A percentile compares a stretch with the other conserved stretches of the same genome.
Conservation (phyloP, 2,888 invertebrate genomes). For the Drosophila demipolita region DNA sequence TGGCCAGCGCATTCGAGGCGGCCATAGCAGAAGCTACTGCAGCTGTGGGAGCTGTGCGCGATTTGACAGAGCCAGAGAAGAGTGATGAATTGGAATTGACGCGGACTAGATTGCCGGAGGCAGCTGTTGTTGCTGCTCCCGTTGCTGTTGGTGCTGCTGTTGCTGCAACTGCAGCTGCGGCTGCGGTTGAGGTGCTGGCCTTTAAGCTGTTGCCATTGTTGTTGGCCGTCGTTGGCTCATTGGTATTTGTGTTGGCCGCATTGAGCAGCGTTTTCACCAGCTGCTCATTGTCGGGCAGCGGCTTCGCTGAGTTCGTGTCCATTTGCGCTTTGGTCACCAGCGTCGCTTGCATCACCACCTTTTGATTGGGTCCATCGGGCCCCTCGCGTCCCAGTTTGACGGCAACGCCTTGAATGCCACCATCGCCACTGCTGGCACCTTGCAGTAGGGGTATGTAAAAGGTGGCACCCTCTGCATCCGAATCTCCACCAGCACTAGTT, state of each 20-base stretch:
- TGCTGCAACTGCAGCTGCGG: slow-evolving; percentile 54
- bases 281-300: slow-evolving; percentile 84
- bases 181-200: slow-evolving; percentile 70
- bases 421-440: slow-evolving; percentile 83
- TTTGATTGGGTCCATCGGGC: slow-evolving; percentile 87
- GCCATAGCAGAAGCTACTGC: slow-evolving; percentile 46
- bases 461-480: slow-evolving; percentile 87
- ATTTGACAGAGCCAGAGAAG: slow-evolving; percentile 84
- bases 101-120: slow-evolving; percentile 70
- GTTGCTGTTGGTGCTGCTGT: slow-evolving; percentile 43
- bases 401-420: slow-evolving; percentile 88
- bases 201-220: slow-evolving; percentile 48
- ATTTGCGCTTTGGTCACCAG: slow-evolving; percentile 88
- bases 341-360: slow-evolving; percentile 88
- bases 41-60: slow-evolving; percentile 64
- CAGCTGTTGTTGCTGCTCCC: slow-evolving; percentile 25
- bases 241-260: slow-evolving; percentile 57
- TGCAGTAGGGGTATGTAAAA: slow-evolving; percentile 89
- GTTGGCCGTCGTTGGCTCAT: slow-evolving; percentile 26
- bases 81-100: slow-evolving; percentile 85
- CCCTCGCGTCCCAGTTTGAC: slow-evolving; percentile 89
- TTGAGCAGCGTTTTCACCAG: slow-evolving; percentile 83
- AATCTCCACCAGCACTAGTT: slow-evolving; percentile 78
- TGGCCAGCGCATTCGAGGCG: slow-evolving; percentile 77
- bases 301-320: slow-evolving; percentile 83